These are phyloP conservation scores for Leptosomus discolor DNA, from an alignment of 2,113 vertebrate genomes.

Conservation along the genomic window DNA sequence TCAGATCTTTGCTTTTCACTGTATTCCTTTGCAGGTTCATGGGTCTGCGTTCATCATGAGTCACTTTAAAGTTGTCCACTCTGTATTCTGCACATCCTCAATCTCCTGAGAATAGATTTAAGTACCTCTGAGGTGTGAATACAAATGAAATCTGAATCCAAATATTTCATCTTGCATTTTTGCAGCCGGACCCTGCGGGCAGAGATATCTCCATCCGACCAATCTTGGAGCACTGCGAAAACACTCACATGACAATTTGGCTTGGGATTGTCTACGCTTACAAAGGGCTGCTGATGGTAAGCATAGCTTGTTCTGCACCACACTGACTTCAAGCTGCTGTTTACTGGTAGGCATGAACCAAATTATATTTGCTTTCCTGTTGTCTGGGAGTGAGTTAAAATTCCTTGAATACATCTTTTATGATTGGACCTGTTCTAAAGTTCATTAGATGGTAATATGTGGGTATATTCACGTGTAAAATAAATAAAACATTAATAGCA, in stretches of 20 bases:
- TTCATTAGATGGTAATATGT: neutral
- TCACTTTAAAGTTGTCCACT: neutral
- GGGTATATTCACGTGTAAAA: neutral
- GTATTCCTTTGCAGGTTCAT: neutral
- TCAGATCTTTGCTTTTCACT: neutral
- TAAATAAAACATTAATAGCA: neutral
- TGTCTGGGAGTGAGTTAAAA: neutral
- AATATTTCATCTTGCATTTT: neutral
- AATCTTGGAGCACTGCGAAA: conserved; percentile 98
- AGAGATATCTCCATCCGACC: conserved; percentile 96
- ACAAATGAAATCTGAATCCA: neutral
- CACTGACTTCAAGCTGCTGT: neutral
- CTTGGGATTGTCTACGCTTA: conserved; percentile 98
- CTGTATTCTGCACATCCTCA: neutral
- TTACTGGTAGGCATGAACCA: neutral
- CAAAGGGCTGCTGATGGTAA: conserved; percentile 98
- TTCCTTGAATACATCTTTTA: neutral
- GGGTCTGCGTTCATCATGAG: neutral
- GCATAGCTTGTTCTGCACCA: conserved; percentile 24
- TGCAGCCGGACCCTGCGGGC: conserved; percentile 93
- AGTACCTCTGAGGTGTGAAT: neutral
- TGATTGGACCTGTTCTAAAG: neutral
- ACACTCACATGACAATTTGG: conserved; percentile 99
- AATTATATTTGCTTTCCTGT: neutral
- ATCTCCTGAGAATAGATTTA: neutral